Base-by-base conservation (phyloP, 2,797 vertebrate species). In the Spea hammondii region DNA sequence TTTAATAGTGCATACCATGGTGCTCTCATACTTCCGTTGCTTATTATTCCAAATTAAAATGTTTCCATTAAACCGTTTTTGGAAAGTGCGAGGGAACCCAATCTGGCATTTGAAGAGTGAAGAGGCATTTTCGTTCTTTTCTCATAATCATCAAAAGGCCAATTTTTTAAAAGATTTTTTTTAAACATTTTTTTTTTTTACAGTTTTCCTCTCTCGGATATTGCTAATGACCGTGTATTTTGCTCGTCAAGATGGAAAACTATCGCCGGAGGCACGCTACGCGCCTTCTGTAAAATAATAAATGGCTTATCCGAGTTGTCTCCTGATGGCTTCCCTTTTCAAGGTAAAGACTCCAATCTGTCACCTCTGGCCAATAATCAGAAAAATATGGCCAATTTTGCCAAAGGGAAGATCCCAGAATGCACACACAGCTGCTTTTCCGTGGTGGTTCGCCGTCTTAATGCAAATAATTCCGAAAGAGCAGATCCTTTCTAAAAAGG, bases 301-400 rank as follows among this genome's bases (percentile, higher is more conserved):
- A 72, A 62, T 50, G 60, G 32, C 17, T 48, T 67, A 1, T 51
- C 54, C 13, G 68, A 17, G 60, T 67, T 45, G 72, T 80, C 79
- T 68, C 79, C 17, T 66, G 68, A 80, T n/a, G 64, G 66, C 46
- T 76, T 54, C 69, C 60, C 79, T 57, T 76, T 70, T 80, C 60
- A 76, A 80, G 72, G 74, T 80, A 80, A 76, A 80, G 79, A 60
- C 62, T 76, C 57, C 79, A 76, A 80, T 76, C 79, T 80, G 79
- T 80, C 79, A 80, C 74, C 79, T 72, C 69, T 76, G 79, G 79
- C 73, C 79, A 71, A 70, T 71, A 32, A 46, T 48, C 46, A 44
- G 54, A 50, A 71, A 65, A 66, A 50, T 71, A 66, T 65, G 47
- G 73, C 67, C 79, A 80, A 80, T 59, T 51, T 47, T 71, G 74